Percentiles rank a stretch among this genome's conserved stretches.
These are phyloP conservation scores for Eira barbara DNA, from an alignment of 2,113 vertebrate genomes.

Conservation along the genomic window DNA sequence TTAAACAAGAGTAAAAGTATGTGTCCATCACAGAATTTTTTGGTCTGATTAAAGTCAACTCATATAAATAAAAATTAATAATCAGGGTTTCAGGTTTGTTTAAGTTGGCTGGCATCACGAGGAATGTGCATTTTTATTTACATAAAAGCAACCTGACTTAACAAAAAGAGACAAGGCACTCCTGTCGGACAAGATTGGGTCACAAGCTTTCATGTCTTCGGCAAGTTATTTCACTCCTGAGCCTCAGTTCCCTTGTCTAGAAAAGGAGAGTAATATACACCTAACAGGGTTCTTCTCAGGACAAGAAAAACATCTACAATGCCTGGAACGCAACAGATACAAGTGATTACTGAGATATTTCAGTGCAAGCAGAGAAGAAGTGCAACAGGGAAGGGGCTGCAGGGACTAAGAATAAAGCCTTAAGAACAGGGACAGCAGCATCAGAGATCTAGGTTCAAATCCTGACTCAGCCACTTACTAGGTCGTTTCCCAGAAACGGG, in stretches of 20 bases:
- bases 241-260: background rate
- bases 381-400: background rate
- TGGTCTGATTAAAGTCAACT: background rate
- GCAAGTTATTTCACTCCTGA: background rate
- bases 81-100: background rate
- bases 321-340: background rate
- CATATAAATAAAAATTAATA: background rate
- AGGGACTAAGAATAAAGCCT: background rate
- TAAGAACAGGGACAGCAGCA: background rate
- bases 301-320: background rate
- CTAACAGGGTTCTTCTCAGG: background rate
- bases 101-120: background rate
- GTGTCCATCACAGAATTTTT: background rate
- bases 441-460: background rate
- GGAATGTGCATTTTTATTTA: background rate
- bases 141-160: background rate
- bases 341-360: background rate
- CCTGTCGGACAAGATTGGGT: too few species aligned
- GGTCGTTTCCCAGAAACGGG: background rate
- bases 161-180: background rate
- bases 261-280: background rate
- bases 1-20: background rate
- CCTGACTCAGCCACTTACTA: background rate
- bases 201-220: background rate
- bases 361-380: background rate